Evolutionary conservation across 2,797 vertebrate species (phyloP).

Genomic region (Buphagus erythrorhynchus): DNA sequence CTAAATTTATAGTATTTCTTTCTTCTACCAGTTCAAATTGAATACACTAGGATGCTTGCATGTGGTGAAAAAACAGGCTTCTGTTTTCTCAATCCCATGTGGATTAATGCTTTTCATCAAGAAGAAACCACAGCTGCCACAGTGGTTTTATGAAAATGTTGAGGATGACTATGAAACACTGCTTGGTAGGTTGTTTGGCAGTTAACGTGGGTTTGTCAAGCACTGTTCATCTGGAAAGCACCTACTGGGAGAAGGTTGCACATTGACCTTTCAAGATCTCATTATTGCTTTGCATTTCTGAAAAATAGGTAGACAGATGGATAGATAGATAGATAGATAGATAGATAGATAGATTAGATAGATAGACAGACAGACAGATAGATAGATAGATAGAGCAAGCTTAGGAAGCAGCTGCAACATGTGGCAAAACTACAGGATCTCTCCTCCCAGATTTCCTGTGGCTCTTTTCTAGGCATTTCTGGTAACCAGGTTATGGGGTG

Average conservation of each 20-base stretch:
- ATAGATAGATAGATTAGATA: background rate
- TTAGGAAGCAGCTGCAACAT: background rate
- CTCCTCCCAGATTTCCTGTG: background rate
- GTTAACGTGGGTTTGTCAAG: background rate
- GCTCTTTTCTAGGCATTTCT: background rate
- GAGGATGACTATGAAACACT: background rate
- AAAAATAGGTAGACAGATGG: background rate
- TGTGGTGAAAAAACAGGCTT: background rate
- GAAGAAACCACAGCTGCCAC: background rate
- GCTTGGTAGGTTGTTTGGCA: background rate
- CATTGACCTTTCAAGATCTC: background rate
- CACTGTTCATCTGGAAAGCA: background rate
- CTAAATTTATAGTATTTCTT: background rate
- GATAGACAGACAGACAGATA: background rate
- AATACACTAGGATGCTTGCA: background rate
- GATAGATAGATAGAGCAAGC: rapidly evolving
- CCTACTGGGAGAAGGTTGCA: background rate
- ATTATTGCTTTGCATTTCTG: background rate
- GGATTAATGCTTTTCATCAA: background rate
- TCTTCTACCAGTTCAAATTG: background rate
- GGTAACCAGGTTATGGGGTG: background rate
- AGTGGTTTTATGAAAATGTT: background rate
- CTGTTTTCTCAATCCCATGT: background rate
- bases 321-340: background rate
- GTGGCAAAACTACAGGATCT: background rate